Evolutionary conservation across 2,888 invertebrate species (phyloP), one percentile per base, ranked within the genome.

Genomic region (Eupithecia exiguata): DNA sequence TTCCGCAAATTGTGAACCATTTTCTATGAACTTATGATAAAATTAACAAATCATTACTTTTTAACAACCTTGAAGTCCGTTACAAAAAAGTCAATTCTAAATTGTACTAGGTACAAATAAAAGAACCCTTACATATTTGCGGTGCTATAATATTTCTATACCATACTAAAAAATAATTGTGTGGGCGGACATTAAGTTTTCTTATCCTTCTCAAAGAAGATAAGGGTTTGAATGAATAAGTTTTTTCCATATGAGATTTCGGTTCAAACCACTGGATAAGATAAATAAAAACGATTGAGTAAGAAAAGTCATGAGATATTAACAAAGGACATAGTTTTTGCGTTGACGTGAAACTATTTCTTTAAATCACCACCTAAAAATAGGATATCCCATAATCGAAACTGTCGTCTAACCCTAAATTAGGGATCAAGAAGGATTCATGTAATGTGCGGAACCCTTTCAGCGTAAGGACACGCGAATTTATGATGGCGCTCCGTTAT

Each of bases 371-470:
- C 72, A 76, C 76, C 74, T 67, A 72, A 81, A 80, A 81, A 83
- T 81, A 81, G 81, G 78, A 80, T 77, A 77, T 77, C 78, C 80
- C 82, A 84, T 85, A 86, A 86, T 86, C 83, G 77, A 84, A 80
- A 77, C 80, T 87, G 87, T 85, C 86, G 81, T 80, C 79, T 79
- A 84, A 84, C 84, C 86, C 82, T 81, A 74, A 77, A 76, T 77
- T 75, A 77, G 73, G 84, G 86, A 87, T 88, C 86, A 86, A 80
- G 80, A 80, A 76, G 85, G 88, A 87, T 88, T 86, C 80, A 78
- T 78, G 79, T 79, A 82, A 86, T 83, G 86, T 87, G 84, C 84
- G 86, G 78, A 84, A 79, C 81, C 82, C 83, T 83, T 75, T 76
- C 72, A 70, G 69, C 68, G 61, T 74, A 71, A 71, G 76, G 79